A percentile compares a stretch with the other conserved stretches of the same genome.
Evolutionary conservation across 2,888 invertebrate species (phyloP).

Genomic region (Polydesmus complanatus): DNA sequence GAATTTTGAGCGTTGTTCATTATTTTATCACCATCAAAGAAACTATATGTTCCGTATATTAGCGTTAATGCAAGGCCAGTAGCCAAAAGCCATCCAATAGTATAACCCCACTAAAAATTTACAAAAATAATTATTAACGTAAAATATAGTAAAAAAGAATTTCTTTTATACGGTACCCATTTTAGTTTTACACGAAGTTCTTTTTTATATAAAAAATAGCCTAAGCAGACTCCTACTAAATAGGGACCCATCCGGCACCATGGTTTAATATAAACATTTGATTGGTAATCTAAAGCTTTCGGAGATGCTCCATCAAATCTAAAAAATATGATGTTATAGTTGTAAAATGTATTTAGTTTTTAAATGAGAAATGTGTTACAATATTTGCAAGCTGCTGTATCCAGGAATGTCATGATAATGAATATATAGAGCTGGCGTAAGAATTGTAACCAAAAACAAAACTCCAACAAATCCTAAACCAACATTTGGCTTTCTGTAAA

Average conservation of each 20-base stretch:
- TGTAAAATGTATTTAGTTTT: not conserved
- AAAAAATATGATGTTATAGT: not conserved
- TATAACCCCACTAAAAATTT: not conserved
- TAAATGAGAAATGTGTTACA: not conserved
- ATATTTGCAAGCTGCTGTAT: not conserved
- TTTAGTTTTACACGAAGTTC: slow-evolving; percentile 16
- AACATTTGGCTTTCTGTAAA: not conserved
- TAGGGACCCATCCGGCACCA: slow-evolving; percentile 24
- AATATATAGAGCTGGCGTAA: not conserved
- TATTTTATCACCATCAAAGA: not conserved
- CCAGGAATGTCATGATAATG: slow-evolving; percentile 1
- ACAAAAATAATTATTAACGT: not conserved
- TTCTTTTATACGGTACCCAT: not conserved
- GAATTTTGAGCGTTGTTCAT: slow-evolving; percentile 2
- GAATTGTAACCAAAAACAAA: not conserved
- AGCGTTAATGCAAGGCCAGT: not conserved
- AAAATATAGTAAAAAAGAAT: not conserved
- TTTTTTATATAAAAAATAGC: slow-evolving; percentile 19
- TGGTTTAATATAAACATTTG: slow-evolving; percentile 23
- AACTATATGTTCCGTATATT: slow-evolving; percentile 5
- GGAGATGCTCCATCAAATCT: not conserved
- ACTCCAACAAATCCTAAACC: not conserved
- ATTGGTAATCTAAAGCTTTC: not conserved
- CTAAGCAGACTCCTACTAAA: slow-evolving; percentile 22
- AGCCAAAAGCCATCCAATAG: slow-evolving; percentile 10